Evolutionary conservation across 1,140 invertebrate genomes (phyloP), one percentile per base, ranked within the genome.

Genomic region (Lerema accius): DNA sequence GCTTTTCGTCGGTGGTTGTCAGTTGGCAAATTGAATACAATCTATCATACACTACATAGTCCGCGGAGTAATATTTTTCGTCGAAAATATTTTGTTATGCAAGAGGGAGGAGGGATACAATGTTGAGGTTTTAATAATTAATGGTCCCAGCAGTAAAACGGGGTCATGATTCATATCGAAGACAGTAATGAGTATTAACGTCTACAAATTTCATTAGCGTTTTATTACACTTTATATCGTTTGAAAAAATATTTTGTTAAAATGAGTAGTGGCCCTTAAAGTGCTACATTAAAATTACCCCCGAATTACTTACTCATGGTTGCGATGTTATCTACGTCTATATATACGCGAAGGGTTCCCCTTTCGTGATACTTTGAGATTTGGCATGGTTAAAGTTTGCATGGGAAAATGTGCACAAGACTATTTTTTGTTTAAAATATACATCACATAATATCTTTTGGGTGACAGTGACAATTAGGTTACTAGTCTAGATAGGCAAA

Each of bases 21-120:
- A 79, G 65, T 50, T 66, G 65, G 71, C 66, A 83, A 80, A 83
- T 80, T 79, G 78, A 75, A 80, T 77, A 72, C 71, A 71, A 82
- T 82, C 78, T 76, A 76, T 82, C 78, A 82, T 77, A 73, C 71
- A 69, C 71, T 78, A 72, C 69, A 68, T 63, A 51, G 63, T 78
- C 68, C 69, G 58, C 65, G 59, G 35, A 62, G 65, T 69, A 43
- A 65, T 78, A 70, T 78, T 75, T 74, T 61, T 48, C 48, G 45
- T 68, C 43, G 65, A 58, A 55, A 65, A 72, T 66, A 55, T 75
- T 67, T 64, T 69, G 63, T 65, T 66, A 62, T 58, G 16, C 11
- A 56, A 55, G 37, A 55, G 37, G 50, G 50, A 40, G 19, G 28
- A 43, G 39, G 16, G 17, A 28, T 45, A 56, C 53, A 55, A 55